Conservation (phyloP, 2,888 invertebrate species). For the Galeopsomyia nigrocyanea region DNA sequence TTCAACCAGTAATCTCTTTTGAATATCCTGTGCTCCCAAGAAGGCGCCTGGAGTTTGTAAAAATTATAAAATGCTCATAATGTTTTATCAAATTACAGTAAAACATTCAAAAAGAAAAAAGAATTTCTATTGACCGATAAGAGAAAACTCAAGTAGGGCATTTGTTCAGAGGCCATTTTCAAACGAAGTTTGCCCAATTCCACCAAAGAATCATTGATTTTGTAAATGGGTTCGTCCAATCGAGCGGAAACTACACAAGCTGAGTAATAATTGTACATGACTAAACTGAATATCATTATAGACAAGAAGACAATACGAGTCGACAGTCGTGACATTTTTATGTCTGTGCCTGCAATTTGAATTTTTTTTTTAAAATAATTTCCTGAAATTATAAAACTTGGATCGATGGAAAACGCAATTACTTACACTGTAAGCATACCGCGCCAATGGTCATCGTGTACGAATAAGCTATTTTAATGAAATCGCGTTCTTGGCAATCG, state of each 20-base stretch:
- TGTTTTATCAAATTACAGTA: too few species aligned
- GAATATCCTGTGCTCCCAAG: conserved; percentile 55
- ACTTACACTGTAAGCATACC: conserved; percentile 57
- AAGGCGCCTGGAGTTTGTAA: conserved; percentile 47
- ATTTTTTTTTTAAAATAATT: too few species aligned
- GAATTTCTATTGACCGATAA: background rate
- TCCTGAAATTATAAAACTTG: too few species aligned
- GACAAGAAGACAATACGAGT: conserved; percentile 54
- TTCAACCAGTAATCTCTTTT: conserved; percentile 53
- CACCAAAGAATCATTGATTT: conserved; percentile 61
- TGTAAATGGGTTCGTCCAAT: conserved; percentile 58
- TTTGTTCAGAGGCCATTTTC: conserved; percentile 56
- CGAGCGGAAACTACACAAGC: conserved; percentile 61
- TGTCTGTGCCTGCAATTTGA: conserved; percentile 2
- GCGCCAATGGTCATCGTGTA: conserved; percentile 51
- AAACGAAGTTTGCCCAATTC: conserved; percentile 56
- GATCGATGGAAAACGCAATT: background rate
- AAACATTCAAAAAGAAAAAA: too few species aligned
- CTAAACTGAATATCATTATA: conserved; percentile 56
- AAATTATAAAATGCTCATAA: too few species aligned
- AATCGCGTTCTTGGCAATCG: background rate
- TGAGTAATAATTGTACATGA: conserved; percentile 62
- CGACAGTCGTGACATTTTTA: background rate
- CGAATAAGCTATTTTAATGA: conserved; percentile 34
- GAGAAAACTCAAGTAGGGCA: conserved; percentile 55